Conservation (phyloP, 2,113 vertebrate genomes). For the Ciconia boyciana region DNA sequence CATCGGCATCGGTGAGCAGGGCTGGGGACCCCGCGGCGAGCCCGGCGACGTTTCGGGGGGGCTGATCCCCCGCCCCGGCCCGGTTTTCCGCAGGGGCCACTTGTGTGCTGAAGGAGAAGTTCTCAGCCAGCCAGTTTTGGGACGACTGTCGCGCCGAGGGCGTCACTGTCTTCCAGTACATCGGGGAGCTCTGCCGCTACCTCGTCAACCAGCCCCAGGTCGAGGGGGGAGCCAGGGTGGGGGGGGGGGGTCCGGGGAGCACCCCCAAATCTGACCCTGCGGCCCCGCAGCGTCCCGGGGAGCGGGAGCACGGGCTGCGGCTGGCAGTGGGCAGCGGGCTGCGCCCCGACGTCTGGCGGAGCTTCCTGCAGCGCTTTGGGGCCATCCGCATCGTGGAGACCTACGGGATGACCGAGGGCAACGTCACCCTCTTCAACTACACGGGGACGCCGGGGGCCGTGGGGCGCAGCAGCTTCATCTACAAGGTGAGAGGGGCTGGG, state of each 20-base stretch:
- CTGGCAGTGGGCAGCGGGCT: slow-evolving; percentile 82
- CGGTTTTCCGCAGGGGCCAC: slow-evolving; percentile 50
- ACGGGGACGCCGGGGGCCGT: slow-evolving; percentile 77
- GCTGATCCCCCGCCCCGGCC: background rate
- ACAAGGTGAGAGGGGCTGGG: slow-evolving; percentile 43
- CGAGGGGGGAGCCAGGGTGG: accelerated
- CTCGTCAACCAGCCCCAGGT: slow-evolving; percentile 84
- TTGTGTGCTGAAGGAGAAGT: slow-evolving; percentile 86
- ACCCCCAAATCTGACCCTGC: background rate
- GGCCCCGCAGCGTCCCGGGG: slow-evolving; percentile 33
- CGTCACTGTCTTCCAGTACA: slow-evolving; percentile 89
- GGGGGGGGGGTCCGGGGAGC: accelerated
- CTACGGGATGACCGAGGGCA: slow-evolving; percentile 86
- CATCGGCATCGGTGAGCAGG: slow-evolving; percentile 81
- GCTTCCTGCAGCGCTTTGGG: slow-evolving; percentile 79
- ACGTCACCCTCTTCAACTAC: slow-evolving; percentile 88
- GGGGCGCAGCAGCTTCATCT: slow-evolving; percentile 84
- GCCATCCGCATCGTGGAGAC: slow-evolving; percentile 80
- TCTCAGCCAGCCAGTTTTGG: slow-evolving; percentile 91
- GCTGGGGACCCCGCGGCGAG: accelerated
- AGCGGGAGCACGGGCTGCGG: slow-evolving; percentile 73
- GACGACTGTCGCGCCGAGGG: slow-evolving; percentile 81
- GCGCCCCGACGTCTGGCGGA: slow-evolving; percentile 82
- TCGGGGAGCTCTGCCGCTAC: slow-evolving; percentile 90
- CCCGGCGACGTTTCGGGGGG: accelerated